Evolutionary conservation across 1,140 invertebrate species (phyloP).

Genomic region (Drosophila lacertosa): DNA sequence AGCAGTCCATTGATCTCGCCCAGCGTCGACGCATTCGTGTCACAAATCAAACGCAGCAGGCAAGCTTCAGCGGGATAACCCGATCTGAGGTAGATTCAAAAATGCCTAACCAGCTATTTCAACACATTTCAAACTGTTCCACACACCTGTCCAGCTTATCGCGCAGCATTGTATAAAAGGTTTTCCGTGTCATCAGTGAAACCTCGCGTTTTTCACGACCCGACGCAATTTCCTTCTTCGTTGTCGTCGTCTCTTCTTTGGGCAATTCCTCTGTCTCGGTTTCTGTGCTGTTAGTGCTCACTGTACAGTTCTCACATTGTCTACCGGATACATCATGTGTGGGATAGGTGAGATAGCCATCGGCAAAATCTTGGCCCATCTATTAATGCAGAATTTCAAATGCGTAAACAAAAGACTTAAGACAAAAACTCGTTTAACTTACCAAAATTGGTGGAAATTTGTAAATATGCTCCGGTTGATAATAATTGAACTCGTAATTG

Average conservation of each 20-base stretch:
- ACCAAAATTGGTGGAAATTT: constrained; percentile 73
- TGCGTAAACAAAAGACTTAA: constrained; percentile 16
- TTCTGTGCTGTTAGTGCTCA: constrained; percentile 14
- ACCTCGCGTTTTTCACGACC: constrained; percentile 38
- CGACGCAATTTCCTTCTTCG: background rate
- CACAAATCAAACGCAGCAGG: constrained; percentile 73
- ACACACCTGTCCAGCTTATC: constrained; percentile 69
- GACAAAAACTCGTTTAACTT: constrained; percentile 24
- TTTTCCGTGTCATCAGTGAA: constrained; percentile 54
- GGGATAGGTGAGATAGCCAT: constrained; percentile 65
- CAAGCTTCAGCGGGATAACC: constrained; percentile 64
- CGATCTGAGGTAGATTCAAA: constrained; percentile 31
- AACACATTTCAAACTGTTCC: no score
- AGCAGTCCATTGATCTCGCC: constrained; percentile 71
- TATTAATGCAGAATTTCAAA: background rate
- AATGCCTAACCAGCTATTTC: background rate
- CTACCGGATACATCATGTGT: constrained; percentile 28
- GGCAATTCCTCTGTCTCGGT: background rate
- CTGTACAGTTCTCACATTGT: constrained; percentile 50
- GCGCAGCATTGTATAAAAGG: constrained; percentile 65
- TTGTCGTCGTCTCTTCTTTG: background rate
- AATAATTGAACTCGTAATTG: constrained; percentile 90
- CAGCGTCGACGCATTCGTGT: constrained; percentile 71
- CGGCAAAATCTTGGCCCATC: constrained; percentile 60
- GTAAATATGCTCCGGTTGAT: constrained; percentile 81